phyloP scores from a whole-genome alignment of 2,797 vertebrate species.

The Otolemur crassicaudatus region DNA sequence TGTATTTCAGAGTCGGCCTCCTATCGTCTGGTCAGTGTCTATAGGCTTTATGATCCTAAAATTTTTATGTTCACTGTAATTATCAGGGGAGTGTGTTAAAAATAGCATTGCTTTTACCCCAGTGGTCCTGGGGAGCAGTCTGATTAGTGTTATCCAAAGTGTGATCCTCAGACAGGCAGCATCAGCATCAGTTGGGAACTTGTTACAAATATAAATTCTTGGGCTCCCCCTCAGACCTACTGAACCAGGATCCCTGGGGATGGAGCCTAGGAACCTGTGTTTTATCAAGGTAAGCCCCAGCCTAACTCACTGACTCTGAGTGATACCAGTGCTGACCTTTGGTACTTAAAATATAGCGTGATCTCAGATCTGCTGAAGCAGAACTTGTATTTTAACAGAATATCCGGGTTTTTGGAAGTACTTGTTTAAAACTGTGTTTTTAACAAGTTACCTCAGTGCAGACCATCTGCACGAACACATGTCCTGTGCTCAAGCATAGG shows the following conservation, averaged over 20 bases:
- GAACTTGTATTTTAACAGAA: slow-evolving; percentile 5
- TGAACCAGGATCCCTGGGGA: not conserved
- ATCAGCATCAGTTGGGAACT: not conserved
- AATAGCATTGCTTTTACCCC: not conserved
- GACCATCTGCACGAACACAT: not conserved
- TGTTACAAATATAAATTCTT: not conserved
- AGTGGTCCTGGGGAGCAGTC: not conserved
- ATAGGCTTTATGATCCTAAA: not conserved
- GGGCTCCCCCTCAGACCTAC: not conserved
- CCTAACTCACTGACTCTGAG: not conserved
- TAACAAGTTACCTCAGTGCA: not conserved
- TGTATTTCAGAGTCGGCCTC: not conserved
- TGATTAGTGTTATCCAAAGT: not conserved
- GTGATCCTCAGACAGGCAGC: not conserved
- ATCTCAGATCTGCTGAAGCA: not conserved
- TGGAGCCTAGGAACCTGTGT: not conserved
- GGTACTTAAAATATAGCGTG: not conserved
- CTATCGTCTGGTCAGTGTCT: not conserved
- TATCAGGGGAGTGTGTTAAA: not conserved
- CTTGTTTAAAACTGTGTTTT: slow-evolving; percentile 1
- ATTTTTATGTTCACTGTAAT: not conserved
- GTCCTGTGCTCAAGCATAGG: not conserved
- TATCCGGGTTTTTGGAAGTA: not conserved
- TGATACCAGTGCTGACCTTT: not conserved
- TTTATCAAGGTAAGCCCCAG: not conserved